These are phyloP conservation scores for Centropyge bicolor DNA, from an alignment of 2,797 vertebrate species.

Conservation along the genomic window DNA sequence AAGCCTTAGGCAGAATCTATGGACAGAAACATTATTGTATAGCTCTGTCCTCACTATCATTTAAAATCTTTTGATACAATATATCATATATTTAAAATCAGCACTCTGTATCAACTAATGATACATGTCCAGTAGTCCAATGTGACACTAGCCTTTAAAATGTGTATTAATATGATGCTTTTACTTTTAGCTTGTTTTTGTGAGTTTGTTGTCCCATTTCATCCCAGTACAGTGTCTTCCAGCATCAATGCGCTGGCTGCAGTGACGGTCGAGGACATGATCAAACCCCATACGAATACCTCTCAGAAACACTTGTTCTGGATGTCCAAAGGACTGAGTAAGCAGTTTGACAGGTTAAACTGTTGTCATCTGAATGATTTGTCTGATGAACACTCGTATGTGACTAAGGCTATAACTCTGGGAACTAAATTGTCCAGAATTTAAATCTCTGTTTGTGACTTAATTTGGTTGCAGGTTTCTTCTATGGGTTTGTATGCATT, in stretches of 20 bases:
- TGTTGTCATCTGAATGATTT: not conserved
- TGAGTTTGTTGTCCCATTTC: not conserved
- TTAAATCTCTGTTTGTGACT: not conserved
- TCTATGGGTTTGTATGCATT: constrained; percentile 90
- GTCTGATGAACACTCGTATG: accelerated
- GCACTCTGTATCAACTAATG: not conserved
- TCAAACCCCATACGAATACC: constrained; percentile 85
- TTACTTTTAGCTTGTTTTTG: accelerated
- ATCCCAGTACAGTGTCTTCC: constrained; percentile 91
- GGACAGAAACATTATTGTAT: no score
- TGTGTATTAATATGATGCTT: not conserved
- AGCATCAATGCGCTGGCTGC: constrained; percentile 93
- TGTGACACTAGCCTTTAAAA: not conserved
- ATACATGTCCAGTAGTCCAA: not conserved
- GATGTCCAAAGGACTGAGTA: constrained; percentile 92
- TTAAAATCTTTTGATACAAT: not conserved
- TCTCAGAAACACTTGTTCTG: constrained; percentile 88
- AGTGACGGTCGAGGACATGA: constrained; percentile 91
- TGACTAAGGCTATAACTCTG: not conserved
- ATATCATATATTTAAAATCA: not conserved
- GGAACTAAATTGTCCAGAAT: not conserved
- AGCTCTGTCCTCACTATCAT: no score
- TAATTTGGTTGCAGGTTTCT: constrained; percentile 82
- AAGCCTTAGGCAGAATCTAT: no score
- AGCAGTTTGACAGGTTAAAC: constrained; percentile 57